These are phyloP conservation scores for Conus betulinus DNA, from an alignment of 1,140 invertebrate species.

Conservation along the genomic window DNA sequence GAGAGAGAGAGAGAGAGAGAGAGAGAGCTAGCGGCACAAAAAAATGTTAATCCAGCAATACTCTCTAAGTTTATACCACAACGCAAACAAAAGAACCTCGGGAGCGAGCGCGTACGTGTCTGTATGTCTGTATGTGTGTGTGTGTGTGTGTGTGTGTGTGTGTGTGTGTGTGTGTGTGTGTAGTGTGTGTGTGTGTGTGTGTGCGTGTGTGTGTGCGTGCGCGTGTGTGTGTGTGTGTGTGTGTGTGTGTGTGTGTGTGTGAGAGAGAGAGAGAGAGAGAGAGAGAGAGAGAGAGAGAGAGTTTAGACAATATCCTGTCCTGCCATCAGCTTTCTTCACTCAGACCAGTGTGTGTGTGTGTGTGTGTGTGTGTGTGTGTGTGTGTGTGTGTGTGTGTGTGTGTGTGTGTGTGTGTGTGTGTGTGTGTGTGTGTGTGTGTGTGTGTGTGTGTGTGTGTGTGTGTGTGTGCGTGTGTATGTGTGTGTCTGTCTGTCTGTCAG, in stretches of 20 bases:
- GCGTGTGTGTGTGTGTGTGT: background rate
- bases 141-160: background rate
- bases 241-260: background rate
- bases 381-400: slow-evolving; percentile 20
- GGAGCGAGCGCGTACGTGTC: background rate
- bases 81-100: too few relatives aligned
- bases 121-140: background rate
- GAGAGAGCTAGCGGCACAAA: too few relatives aligned
- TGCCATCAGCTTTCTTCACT: too few relatives aligned
- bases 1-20: too few relatives aligned
- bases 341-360: background rate
- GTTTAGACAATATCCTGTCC: too few relatives aligned
- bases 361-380: slow-evolving; percentile 19
- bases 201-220: slow-evolving; percentile 8
- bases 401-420: slow-evolving; percentile 19
- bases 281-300: too few relatives aligned
- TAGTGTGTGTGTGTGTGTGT: slow-evolving; percentile 1
- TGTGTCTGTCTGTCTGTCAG: slow-evolving; percentile 13
- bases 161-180: too few relatives aligned
- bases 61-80: too few relatives aligned
- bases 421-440: slow-evolving; percentile 19
- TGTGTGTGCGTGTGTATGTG: slow-evolving; percentile 17
- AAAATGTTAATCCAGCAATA: too few relatives aligned
- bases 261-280: too few relatives aligned
- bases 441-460: slow-evolving; percentile 15